These are phyloP conservation scores for Venturia canescens DNA, from an alignment of 1,140 invertebrate genomes.

Conservation along the genomic window DNA sequence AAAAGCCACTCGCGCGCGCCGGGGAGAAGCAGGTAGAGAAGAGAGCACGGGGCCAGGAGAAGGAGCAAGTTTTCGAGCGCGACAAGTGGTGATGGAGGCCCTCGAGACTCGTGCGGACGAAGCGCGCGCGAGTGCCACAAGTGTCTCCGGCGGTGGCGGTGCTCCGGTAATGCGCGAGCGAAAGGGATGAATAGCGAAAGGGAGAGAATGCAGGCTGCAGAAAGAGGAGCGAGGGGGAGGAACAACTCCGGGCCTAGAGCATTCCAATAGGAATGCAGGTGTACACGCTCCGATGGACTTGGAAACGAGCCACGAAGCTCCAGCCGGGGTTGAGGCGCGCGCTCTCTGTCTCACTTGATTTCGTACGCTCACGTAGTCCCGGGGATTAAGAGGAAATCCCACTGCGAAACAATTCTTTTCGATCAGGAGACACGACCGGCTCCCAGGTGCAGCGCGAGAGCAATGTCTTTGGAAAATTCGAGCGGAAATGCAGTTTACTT, in stretches of 20 bases:
- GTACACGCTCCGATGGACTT: constrained; percentile 44
- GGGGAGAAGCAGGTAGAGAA: not conserved
- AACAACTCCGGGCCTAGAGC: constrained; percentile 33
- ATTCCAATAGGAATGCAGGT: constrained; percentile 50
- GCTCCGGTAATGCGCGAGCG: constrained; percentile 27
- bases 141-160: constrained; percentile 61
- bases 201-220: constrained; percentile 8
- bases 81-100: constrained; percentile 34
- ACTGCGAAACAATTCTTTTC: not conserved
- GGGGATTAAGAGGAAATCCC: not conserved
- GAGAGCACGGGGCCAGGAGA: not conserved
- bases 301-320: constrained; percentile 50
- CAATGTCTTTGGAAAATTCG: not conserved
- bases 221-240: not conserved
- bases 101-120: constrained; percentile 29
- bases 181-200: constrained; percentile 30
- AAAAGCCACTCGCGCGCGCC: constrained; percentile 41
- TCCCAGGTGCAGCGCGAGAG: not conserved
- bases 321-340: constrained; percentile 7
- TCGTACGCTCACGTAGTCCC: constrained; percentile 3
- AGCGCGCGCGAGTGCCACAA: constrained; percentile 63
- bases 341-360: constrained; percentile 8
- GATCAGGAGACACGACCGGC: not conserved
- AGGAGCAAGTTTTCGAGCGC: constrained; percentile 33
- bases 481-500: not conserved